A percentile compares a stretch with the other conserved stretches of the same genome.
Conservation (phyloP, 2,797 vertebrate species). For the Takifugu rubripes region DNA sequence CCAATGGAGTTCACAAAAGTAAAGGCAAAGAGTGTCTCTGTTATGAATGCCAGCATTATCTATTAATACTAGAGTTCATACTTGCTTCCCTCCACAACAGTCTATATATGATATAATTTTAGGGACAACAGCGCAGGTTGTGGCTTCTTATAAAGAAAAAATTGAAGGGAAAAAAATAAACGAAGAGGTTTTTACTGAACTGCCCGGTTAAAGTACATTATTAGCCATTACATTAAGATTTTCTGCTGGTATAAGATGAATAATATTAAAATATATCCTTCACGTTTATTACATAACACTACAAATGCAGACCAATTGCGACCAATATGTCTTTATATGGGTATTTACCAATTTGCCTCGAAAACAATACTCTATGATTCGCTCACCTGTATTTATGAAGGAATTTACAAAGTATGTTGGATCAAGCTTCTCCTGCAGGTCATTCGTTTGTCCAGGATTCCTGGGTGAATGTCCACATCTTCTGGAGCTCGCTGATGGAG, state of each 20-base stretch:
- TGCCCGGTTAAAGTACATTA: too few species aligned
- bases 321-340: neutral
- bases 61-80: too few species aligned
- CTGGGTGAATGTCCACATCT: constrained; percentile 47
- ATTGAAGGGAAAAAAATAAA: too few species aligned
- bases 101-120: too few species aligned
- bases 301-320: neutral
- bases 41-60: too few species aligned
- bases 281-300: neutral
- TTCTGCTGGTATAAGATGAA: neutral
- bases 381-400: constrained; percentile 62
- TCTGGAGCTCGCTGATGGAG: constrained; percentile 50
- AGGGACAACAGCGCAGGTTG: too few species aligned
- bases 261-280: neutral
- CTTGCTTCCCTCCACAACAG: too few species aligned
- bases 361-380: neutral
- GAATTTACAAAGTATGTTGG: constrained; percentile 40
- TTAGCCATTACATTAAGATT: too few species aligned
- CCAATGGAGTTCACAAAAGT: too few species aligned
- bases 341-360: constrained; percentile 13
- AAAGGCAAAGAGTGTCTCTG: too few species aligned
- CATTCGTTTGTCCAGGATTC: constrained; percentile 41
- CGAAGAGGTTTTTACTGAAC: too few species aligned
- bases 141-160: too few species aligned
- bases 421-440: constrained; percentile 22